phyloP scores from a whole-genome alignment of 2,113 vertebrate species.

The Halichoerus grypus region DNA sequence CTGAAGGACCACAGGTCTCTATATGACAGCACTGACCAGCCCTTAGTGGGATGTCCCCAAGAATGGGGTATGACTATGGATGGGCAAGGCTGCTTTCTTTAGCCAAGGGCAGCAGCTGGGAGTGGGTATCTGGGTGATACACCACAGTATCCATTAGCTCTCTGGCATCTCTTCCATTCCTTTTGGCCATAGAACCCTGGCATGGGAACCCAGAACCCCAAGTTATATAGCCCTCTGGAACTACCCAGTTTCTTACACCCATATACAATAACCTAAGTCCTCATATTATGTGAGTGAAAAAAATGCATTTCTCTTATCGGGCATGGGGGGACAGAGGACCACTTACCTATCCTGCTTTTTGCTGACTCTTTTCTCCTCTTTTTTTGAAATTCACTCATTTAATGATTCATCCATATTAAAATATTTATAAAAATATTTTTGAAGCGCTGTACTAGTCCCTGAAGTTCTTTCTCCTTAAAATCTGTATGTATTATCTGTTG shows the following conservation, averaged over 20 bases:
- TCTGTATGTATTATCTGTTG: neutral
- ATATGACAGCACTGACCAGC: neutral
- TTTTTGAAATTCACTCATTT: neutral
- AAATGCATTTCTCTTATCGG: neutral
- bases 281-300: neutral
- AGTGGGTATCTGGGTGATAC: neutral
- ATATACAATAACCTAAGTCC: neutral
- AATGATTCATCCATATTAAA: constrained; percentile 1
- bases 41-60: neutral
- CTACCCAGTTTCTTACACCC: neutral
- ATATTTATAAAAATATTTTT: neutral
- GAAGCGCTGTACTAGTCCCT: neutral
- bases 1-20: neutral
- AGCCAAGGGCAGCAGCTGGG: neutral
- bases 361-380: neutral
- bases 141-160: neutral
- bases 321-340: neutral
- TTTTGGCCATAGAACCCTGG: neutral
- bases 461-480: neutral
- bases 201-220: neutral
- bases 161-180: neutral
- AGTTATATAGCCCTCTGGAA: neutral
- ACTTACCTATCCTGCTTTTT: neutral
- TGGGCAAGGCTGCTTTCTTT: neutral
- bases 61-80: neutral